Conservation (phyloP, 2,113 vertebrate genomes). For the Cichladusa arquata region DNA sequence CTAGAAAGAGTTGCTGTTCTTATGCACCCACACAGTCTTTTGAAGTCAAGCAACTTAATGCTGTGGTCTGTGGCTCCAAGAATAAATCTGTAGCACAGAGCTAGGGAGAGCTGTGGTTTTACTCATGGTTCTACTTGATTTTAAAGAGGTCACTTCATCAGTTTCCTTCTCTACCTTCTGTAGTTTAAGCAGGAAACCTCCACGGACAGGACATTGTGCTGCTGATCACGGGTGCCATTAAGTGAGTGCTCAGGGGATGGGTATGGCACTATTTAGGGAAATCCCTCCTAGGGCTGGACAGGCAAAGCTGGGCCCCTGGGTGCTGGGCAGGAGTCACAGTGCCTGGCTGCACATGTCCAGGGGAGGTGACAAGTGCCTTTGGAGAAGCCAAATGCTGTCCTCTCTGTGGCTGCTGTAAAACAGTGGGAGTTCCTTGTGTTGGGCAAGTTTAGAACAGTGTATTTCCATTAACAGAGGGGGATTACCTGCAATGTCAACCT, state of each 20-base stretch:
- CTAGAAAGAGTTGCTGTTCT: neutral
- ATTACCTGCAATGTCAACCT: neutral
- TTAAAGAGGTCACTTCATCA: neutral
- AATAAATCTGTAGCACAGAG: neutral
- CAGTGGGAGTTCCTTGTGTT: fast-evolving
- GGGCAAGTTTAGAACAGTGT: neutral
- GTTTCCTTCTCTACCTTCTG: neutral
- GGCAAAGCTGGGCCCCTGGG: neutral
- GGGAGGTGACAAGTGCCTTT: neutral
- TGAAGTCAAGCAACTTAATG: neutral
- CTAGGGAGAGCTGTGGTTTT: neutral
- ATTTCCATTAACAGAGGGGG: neutral
- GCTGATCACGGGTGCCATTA: neutral
- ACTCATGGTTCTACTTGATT: neutral
- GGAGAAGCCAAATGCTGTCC: neutral
- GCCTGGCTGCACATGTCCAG: neutral
- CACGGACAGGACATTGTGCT: neutral
- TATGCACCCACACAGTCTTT: neutral
- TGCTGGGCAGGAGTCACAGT: neutral
- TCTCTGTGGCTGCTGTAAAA: neutral
- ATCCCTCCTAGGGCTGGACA: neutral
- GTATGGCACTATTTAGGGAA: neutral
- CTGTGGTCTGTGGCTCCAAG: neutral
- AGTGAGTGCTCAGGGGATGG: neutral
- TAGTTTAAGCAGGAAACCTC: neutral